A percentile compares a stretch with the other conserved stretches of the same genome.
These are phyloP conservation scores for Andrena flavipes DNA, from an alignment of 2,888 invertebrate species.

Conservation along the genomic window DNA sequence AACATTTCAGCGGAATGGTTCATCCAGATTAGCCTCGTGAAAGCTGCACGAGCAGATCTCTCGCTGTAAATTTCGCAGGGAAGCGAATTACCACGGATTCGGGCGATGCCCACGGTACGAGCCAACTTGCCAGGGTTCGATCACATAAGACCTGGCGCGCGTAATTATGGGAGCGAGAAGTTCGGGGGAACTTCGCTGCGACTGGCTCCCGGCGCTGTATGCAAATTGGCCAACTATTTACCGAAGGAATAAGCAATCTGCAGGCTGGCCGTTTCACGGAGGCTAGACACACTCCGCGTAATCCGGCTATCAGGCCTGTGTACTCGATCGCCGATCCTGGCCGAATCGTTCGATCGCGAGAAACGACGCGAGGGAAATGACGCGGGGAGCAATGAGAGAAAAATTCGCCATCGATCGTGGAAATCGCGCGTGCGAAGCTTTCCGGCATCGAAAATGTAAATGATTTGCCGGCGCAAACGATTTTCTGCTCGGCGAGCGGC, in stretches of 20 bases:
- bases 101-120: background rate
- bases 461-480: slow-evolving; percentile 26
- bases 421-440: background rate
- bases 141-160: slow-evolving; percentile 13
- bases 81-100: slow-evolving; percentile 20
- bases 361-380: no score
- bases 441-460: slow-evolving; percentile 15
- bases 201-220: slow-evolving; percentile 41
- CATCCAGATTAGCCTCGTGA: no score
- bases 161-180: slow-evolving; percentile 57
- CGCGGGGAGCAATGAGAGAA: no score
- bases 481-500: slow-evolving; percentile 35
- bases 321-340: background rate
- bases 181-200: slow-evolving; percentile 52
- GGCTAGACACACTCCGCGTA: slow-evolving; percentile 2
- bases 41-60: no score
- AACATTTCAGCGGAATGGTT: no score
- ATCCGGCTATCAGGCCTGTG: background rate
- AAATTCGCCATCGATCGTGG: no score
- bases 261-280: slow-evolving; percentile 7
- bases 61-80: background rate
- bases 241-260: slow-evolving; percentile 71
- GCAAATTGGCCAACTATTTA: slow-evolving; percentile 69
- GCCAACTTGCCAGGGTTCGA: slow-evolving; percentile 42
- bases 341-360: background rate